Evolutionary conservation across 2,888 invertebrate genomes (phyloP).

Genomic region (Adelognathus sp.): DNA sequence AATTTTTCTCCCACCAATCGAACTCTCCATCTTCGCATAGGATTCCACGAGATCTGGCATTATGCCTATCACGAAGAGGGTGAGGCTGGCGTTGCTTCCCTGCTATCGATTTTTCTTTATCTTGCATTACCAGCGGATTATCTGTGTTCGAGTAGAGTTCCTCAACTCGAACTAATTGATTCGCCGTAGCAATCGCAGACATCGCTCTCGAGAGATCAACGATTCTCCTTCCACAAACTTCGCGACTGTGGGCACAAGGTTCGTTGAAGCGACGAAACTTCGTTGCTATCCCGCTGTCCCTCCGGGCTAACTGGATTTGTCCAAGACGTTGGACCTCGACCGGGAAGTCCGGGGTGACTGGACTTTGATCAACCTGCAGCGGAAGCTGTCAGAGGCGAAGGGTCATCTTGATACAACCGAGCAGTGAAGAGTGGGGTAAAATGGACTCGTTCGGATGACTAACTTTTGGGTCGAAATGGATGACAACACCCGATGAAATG

Average conservation of each 20-base stretch:
- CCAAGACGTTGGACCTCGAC: background rate
- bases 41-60: background rate
- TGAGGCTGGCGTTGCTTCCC: background rate
- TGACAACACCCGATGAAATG: no score
- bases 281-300: background rate
- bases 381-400: no score
- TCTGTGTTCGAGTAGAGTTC: constrained; percentile 11
- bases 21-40: background rate
- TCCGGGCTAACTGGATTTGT: background rate
- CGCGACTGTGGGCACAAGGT: background rate
- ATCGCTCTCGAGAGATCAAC: background rate
- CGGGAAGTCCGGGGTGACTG: background rate
- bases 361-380: background rate
- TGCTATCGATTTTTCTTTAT: background rate
- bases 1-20: no score
- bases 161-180: constrained; percentile 3
- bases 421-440: no score
- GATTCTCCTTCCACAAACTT: background rate
- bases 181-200: background rate
- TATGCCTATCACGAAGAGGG: background rate
- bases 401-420: no score
- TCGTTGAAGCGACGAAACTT: background rate
- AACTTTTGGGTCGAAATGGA: no score
- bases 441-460: no score
- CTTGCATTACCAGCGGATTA: background rate